Evolutionary conservation across 2,888 invertebrate genomes (phyloP), one percentile per base, ranked within the genome.

Genomic region (Pammene aurita): DNA sequence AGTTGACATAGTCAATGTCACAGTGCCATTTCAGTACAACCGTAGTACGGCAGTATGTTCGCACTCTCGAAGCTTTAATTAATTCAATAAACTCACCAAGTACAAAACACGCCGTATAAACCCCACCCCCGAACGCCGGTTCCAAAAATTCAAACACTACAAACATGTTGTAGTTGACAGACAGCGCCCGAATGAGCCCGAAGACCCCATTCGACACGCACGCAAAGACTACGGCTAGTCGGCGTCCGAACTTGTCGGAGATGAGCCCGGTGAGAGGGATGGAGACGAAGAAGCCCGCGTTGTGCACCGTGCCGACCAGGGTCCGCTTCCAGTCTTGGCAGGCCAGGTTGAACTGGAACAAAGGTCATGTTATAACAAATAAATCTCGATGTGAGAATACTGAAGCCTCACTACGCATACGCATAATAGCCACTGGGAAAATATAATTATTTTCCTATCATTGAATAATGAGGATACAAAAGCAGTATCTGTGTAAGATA

Each of bases 241-340:
- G 90, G 26, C 96, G 93, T 0, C 96, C 96, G 79, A 93, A 96
- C 70, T 82, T 87, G 87, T 96, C 96, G 0, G 96, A 96, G 62
- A 96, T 85, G 14, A 94, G 88, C 2, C 96, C 96, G 0, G 95
- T 94, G 11, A 96, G 86, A 0, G 95, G 95, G 58, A 96, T 93
- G 16, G 96, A 95, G 73, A 96, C 85, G 84, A 96, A 95, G 85
- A 96, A 95, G 13, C 96, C 96, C 18, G 95, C 89, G 78, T 95
- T 96, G 83, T 96, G 95, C 13, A 96, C 92, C 1, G 96, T 96
- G 0, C 96, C 96, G 5, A 96, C 95, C 61, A 96, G 80, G 0
- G 96, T 94, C 7, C 96, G 88, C 87, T 95, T 96, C 96, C 96
- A 96, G 75, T 94, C 93, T 71, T 94, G 93, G 75, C 96, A 96